A percentile compares a stretch with the other conserved stretches of the same genome.
phyloP scores from a whole-genome alignment of 2,888 invertebrate genomes.

The Gisinianus flammeolus region DNA sequence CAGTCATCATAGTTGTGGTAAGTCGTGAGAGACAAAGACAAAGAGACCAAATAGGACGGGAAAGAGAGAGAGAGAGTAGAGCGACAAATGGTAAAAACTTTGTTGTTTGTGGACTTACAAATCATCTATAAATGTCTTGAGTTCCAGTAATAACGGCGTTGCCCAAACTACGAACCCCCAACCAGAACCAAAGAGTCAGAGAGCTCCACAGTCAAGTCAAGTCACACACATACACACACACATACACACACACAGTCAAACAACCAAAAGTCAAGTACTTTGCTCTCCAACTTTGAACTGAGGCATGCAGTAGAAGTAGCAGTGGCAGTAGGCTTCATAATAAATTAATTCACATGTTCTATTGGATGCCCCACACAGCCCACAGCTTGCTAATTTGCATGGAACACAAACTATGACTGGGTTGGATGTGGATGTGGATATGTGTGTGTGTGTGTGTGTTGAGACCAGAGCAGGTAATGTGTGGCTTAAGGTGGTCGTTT shows the following conservation, averaged over 20 bases:
- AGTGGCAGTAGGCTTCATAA: conserved; percentile 19
- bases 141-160: neutral
- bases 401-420: neutral
- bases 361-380: neutral
- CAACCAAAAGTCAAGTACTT: conserved; percentile 3
- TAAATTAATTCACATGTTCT: conserved; percentile 22
- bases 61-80: neutral
- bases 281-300: neutral
- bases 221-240: neutral
- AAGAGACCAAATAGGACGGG: neutral
- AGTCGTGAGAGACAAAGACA: neutral
- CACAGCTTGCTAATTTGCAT: conserved; percentile 23
- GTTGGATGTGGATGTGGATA: neutral
- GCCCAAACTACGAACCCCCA: neutral
- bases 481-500: neutral
- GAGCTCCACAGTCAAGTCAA: no score
- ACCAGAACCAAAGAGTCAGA: neutral
- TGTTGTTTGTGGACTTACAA: conserved; percentile 23
- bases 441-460: neutral
- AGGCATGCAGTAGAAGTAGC: no score
- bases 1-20: no score
- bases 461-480: neutral
- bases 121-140: conserved; percentile 16
- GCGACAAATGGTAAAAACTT: conserved; percentile 23
- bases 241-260: neutral